Evolutionary conservation across 2,113 vertebrate species (phyloP).

Genomic region (Colossoma macropomum): DNA sequence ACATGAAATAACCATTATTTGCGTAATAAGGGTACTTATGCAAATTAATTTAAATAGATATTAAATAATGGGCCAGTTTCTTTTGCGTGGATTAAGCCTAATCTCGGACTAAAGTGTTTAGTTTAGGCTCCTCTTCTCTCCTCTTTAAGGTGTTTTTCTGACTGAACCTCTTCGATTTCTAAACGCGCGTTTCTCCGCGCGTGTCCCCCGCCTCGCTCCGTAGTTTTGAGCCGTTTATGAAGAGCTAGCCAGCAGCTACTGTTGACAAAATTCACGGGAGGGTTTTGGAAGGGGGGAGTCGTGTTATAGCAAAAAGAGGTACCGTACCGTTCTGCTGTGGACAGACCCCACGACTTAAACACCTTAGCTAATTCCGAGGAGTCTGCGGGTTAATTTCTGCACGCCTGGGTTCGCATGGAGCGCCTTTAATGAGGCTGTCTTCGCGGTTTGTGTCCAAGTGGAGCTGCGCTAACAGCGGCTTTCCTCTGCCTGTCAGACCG

Average conservation of each 20-base stretch:
- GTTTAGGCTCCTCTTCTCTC: too few relatives aligned
- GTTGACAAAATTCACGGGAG: slow-evolving; percentile 37
- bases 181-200: slow-evolving; percentile 47
- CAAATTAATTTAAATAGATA: too few relatives aligned
- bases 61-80: too few relatives aligned
- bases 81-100: too few relatives aligned
- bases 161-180: not conserved
- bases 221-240: slow-evolving; percentile 60
- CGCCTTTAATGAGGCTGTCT: not conserved
- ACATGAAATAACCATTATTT: too few relatives aligned
- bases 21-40: too few relatives aligned
- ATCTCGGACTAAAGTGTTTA: too few relatives aligned
- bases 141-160: too few relatives aligned
- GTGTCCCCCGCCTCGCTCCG: slow-evolving; percentile 56
- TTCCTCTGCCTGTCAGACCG: not conserved
- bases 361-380: not conserved
- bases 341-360: not conserved
- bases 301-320: not conserved
- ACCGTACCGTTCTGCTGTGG: not conserved
- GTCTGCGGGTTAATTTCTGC: not conserved
- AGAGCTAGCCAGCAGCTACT: slow-evolving; percentile 55
- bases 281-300: not conserved
- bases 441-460: not conserved
- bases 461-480: not conserved
- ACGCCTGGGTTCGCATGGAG: not conserved